phyloP scores from a whole-genome alignment of 2,888 invertebrate genomes.

The Cyclophora punctaria region DNA sequence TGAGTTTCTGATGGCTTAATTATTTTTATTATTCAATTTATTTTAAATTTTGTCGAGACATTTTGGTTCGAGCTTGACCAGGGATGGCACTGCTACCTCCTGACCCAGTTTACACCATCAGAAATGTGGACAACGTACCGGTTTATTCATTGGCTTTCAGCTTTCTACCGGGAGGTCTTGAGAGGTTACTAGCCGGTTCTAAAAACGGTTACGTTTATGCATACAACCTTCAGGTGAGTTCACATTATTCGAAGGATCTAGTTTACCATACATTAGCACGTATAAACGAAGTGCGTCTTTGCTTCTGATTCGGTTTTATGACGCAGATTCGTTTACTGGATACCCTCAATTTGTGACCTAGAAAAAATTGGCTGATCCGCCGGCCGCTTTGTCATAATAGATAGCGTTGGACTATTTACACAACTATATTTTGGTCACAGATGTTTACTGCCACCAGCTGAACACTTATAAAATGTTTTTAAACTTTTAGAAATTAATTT shows the following conservation, averaged over 20 bases:
- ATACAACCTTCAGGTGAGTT: conserved; percentile 85
- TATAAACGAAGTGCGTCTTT: conserved; percentile 20
- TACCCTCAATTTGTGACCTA: conserved; percentile 61
- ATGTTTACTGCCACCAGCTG: too few relatives aligned
- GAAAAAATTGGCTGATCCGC: conserved; percentile 31
- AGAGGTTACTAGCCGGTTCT: conserved; percentile 82
- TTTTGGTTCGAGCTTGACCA: conserved; percentile 70
- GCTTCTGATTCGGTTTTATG: conserved; percentile 23
- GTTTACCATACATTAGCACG: conserved; percentile 30
- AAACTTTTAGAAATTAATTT: conserved; percentile 20
- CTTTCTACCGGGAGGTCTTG: conserved; percentile 72
- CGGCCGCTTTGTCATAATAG: conserved; percentile 21
- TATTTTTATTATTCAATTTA: conserved; percentile 62
- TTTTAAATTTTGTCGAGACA: conserved; percentile 57
- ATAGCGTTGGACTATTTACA: conserved; percentile 8
- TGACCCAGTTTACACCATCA: conserved; percentile 84
- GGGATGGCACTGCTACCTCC: conserved; percentile 84
- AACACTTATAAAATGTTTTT: background rate
- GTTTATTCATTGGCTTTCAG: conserved; percentile 84
- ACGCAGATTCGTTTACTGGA: conserved; percentile 50
- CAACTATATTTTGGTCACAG: too few relatives aligned
- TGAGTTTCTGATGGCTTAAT: conserved; percentile 72
- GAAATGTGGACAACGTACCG: conserved; percentile 80
- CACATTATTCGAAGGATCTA: conserved; percentile 38
- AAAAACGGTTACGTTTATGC: conserved; percentile 83